Evolutionary conservation across 2,797 vertebrate genomes (phyloP), one percentile per base, ranked within the genome.

Genomic region (Eulemur albifrons): DNA sequence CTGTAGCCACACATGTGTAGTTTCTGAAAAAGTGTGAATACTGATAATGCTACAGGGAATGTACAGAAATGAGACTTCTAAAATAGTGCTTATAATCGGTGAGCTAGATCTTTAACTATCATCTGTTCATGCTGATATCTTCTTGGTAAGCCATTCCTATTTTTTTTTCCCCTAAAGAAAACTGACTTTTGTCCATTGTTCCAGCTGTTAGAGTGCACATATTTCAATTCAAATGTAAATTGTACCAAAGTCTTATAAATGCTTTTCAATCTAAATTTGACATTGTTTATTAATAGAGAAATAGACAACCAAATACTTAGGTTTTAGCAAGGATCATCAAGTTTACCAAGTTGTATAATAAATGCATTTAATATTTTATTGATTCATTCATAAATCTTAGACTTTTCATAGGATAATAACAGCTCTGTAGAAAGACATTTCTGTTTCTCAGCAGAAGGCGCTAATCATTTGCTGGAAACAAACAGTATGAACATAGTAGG

Each of bases 211-310:
- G 20, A 69, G 23, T 61, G 70, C 23, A 79, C 1, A 59, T 35
- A 81, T 79, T 88, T 90, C 88, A 92, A 67, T 70, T 94, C 67
- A 96, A 82, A 90, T 75, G n/a, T 18, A 92, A 92, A 95, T 76
- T 70, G 14, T 77, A 79, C 43, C 43, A 63, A 70, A 80, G n/a
- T 32, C 20, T 79, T 83, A 90, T 11, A 77, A 2, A 50, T 73
- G 43, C 8, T 52, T 95, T 94, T 80, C 73, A 48, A 93, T 69
- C 12, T 93, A 43, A 91, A 89, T 67, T 84, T 89, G 48, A 77
- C 40, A 90, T 70, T 83, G 50, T 52, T 79, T 72, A 85, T 95
- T 90, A 88, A 94, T 21, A 63, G 59, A 89, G 50, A 75, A 88
- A 25, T 59, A 43, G 57, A 83, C 10, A 63, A 73, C 72, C 25